Percentiles rank a stretch among this genome's conserved stretches.
These are phyloP conservation scores for Parambassis ranga DNA, from an alignment of 2,797 vertebrate genomes.

Conservation along the genomic window DNA sequence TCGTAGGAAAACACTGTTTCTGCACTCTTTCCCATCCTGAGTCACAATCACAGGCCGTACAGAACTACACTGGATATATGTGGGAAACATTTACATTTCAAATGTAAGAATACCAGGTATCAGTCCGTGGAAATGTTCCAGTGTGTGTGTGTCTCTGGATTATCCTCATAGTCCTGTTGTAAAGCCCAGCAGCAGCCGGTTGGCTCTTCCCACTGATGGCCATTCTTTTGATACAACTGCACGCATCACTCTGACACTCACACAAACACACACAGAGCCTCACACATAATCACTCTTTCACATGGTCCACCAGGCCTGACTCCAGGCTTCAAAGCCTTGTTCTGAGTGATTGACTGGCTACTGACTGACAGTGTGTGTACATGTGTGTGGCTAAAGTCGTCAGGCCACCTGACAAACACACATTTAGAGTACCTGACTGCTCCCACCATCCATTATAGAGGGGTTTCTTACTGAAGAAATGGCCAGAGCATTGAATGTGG, in stretches of 20 bases:
- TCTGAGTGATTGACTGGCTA: conserved; percentile 70
- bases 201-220: neutral
- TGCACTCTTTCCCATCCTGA: too few species aligned
- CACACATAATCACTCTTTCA: conserved; percentile 52
- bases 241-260: conserved; percentile 19
- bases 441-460: conserved; percentile 52
- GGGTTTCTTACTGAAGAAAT: conserved; percentile 45
- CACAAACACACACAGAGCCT: conserved; percentile 12
- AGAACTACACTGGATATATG: too few species aligned
- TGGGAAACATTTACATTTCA: too few species aligned
- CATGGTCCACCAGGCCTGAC: conserved; percentile 64
- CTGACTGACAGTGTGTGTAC: conserved; percentile 28
- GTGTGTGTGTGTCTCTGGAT: neutral
- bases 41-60: too few species aligned
- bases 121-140: too few species aligned
- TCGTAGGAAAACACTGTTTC: too few species aligned
- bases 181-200: too few species aligned
- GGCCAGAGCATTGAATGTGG: conserved; percentile 48
- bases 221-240: conserved; percentile 9
- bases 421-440: conserved; percentile 62
- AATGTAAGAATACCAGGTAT: too few species aligned
- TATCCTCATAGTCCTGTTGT: neutral
- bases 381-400: conserved; percentile 43
- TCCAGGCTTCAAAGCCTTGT: conserved; percentile 57
- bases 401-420: conserved; percentile 57